phyloP scores from a whole-genome alignment of 1,140 invertebrate species.

The Temnothorax curvispinosus region DNA sequence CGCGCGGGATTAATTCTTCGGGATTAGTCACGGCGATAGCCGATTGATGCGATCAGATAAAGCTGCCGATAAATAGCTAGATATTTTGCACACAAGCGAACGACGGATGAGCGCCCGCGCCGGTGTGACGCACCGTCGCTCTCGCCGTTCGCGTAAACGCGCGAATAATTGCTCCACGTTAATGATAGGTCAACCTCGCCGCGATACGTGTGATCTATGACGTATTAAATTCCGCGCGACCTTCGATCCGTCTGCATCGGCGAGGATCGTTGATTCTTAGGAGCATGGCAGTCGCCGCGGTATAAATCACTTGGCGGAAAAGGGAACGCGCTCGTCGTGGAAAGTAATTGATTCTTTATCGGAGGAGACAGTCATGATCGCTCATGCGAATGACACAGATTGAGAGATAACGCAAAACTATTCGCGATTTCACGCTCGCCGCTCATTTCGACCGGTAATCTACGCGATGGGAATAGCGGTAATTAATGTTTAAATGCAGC shows the following conservation, averaged over 20 bases:
- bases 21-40: constrained; percentile 61
- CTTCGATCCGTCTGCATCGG: constrained; percentile 70
- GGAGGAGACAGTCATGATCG: constrained; percentile 42
- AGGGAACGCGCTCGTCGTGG: constrained; percentile 47
- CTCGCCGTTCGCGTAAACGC: constrained; percentile 62
- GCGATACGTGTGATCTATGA: constrained; percentile 40
- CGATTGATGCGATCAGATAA: constrained; percentile 39
- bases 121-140: not conserved
- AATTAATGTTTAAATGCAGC: constrained; percentile 27
- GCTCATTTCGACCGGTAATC: constrained; percentile 28
- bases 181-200: constrained; percentile 66
- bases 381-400: constrained; percentile 52
- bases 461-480: constrained; percentile 11
- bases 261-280: constrained; percentile 48
- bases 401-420: constrained; percentile 22
- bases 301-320: constrained; percentile 61
- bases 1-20: constrained; percentile 59
- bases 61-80: constrained; percentile 52
- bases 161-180: constrained; percentile 69
- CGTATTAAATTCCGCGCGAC: constrained; percentile 63
- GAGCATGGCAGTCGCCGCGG: not conserved
- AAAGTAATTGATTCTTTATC: constrained; percentile 68
- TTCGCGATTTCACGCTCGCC: constrained; percentile 30
- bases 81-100: constrained; percentile 48
- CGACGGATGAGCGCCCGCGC: constrained; percentile 25